Percentiles rank a stretch among this genome's conserved stretches.
phyloP scores from a whole-genome alignment of 2,888 invertebrate genomes.

The Lasius platythorax region DNA sequence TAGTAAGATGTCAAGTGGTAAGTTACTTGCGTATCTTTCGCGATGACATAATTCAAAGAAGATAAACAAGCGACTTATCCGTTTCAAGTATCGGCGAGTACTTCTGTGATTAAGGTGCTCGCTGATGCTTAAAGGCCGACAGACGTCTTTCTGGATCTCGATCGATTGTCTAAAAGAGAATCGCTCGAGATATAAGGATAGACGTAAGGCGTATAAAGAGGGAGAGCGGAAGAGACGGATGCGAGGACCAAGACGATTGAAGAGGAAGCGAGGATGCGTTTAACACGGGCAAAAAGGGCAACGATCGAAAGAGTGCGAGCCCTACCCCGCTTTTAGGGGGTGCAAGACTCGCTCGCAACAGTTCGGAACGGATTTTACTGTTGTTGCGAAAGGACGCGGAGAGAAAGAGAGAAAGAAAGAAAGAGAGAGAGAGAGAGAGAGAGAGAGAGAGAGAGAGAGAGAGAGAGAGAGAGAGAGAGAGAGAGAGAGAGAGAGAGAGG shows the following conservation, averaged over 20 bases:
- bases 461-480: slow-evolving; percentile 38
- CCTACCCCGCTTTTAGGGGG: slow-evolving; percentile 70
- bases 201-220: slow-evolving; percentile 56
- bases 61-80: slow-evolving; percentile 2
- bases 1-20: background rate
- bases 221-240: background rate
- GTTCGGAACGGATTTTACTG: slow-evolving; percentile 46
- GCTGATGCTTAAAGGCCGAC: slow-evolving; percentile 19
- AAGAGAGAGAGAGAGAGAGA: slow-evolving; percentile 48
- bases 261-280: background rate
- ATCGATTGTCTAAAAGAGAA: slow-evolving; percentile 7
- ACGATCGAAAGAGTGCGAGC: slow-evolving; percentile 63
- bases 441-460: slow-evolving; percentile 47
- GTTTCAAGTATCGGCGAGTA: slow-evolving; percentile 9
- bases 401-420: slow-evolving; percentile 45
- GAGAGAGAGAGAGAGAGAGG: slow-evolving; percentile 45
- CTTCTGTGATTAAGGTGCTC: background rate
- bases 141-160: background rate
- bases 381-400: slow-evolving; percentile 33
- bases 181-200: slow-evolving; percentile 18
- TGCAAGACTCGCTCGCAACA: slow-evolving; percentile 68
- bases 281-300: background rate
- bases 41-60: slow-evolving; percentile 18
- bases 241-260: background rate
- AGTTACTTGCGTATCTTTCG: slow-evolving; percentile 19